Evolutionary conservation across 2,888 invertebrate species (phyloP), one percentile per base, ranked within the genome.

Genomic region (Drosophila eohydei): DNA sequence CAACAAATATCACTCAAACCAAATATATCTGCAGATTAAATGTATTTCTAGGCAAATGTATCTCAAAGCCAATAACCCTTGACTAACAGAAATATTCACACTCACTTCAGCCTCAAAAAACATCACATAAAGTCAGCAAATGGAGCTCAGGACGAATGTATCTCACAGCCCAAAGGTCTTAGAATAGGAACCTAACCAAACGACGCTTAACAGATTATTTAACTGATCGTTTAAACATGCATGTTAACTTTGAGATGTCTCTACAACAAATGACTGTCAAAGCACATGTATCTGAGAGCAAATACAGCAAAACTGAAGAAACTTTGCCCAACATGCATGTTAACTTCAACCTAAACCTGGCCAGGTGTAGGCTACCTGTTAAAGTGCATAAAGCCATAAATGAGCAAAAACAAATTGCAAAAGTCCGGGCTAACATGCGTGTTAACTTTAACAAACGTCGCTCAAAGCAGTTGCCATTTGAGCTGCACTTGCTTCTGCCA

Each of bases 401-500:
- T 46, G 28, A 28, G 28, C 28, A 46, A 28, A 0, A 8, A 11
- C 11, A 43, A 43, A 36, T 32, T 14, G 7, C 26, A 40, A 55
- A 9, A 1, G 8, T 4, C 21, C 14, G 14, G 52, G 11, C 38
- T 12, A 50, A 51, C 28, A 14, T 36, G 36, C 36, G 28, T 50
- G 38, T 44, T 16, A 38, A 16, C 32, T 65, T 65, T 16, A 14
- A 28, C n/a, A 30, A 38, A 11, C 2, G 30, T 9, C 2, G 21
- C 34, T 60, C 41, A 30, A 43, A 64, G 30, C 36, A 48, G 52
- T 68, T 57, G 78, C 46, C 70, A 51, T 52, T 50, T 51, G 4
- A 51, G 9, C 57, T n/a, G 34, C 28, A 36, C 16, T 38, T 52
- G 38, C 30, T 46, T 60, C 67, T 59, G 62, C 62, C 46, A 58